phyloP scores from a whole-genome alignment of 2,888 invertebrate genomes.

The Ferdinandea cuprea region DNA sequence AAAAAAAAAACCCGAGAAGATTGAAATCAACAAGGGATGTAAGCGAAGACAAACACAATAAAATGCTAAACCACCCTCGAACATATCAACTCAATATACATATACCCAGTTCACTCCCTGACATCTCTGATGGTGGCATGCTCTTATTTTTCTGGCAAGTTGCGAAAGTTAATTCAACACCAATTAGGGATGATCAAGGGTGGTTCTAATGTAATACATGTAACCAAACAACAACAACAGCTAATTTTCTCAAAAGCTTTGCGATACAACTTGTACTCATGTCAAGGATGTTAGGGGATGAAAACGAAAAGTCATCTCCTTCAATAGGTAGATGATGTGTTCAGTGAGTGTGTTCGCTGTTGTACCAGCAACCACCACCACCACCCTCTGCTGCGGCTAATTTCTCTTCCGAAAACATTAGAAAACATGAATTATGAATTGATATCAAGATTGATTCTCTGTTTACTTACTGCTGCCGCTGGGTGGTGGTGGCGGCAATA shows the following conservation, averaged over 20 bases:
- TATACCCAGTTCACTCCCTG: conserved; percentile 59
- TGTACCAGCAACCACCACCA: not conserved
- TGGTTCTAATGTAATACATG: conserved; percentile 61
- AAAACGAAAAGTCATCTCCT: conserved; percentile 57
- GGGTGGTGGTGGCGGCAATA: conserved; percentile 31
- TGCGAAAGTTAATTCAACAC: conserved; percentile 82
- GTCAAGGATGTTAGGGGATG: conserved; percentile 52
- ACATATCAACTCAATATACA: conserved; percentile 39
- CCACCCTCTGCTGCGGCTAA: conserved; percentile 60
- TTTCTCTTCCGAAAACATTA: conserved; percentile 63
- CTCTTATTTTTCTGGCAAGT: conserved; percentile 71
- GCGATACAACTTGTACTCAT: conserved; percentile 19
- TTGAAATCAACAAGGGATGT: conserved; percentile 74
- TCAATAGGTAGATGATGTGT: conserved; percentile 15
- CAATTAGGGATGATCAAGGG: conserved; percentile 82
- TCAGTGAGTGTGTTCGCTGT: not conserved
- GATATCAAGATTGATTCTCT: conserved; percentile 82
- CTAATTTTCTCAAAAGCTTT: conserved; percentile 73
- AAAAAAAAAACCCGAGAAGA: conserved; percentile 28
- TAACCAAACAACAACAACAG: conserved; percentile 47
- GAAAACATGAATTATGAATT: conserved; percentile 83
- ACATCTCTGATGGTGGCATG: conserved; percentile 51
- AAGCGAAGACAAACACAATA: conserved; percentile 74
- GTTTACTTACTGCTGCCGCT: conserved; percentile 58
- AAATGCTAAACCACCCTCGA: conserved; percentile 67